These are phyloP conservation scores for Criorhina ranunculi DNA, from an alignment of 2,888 invertebrate genomes.

Conservation along the genomic window DNA sequence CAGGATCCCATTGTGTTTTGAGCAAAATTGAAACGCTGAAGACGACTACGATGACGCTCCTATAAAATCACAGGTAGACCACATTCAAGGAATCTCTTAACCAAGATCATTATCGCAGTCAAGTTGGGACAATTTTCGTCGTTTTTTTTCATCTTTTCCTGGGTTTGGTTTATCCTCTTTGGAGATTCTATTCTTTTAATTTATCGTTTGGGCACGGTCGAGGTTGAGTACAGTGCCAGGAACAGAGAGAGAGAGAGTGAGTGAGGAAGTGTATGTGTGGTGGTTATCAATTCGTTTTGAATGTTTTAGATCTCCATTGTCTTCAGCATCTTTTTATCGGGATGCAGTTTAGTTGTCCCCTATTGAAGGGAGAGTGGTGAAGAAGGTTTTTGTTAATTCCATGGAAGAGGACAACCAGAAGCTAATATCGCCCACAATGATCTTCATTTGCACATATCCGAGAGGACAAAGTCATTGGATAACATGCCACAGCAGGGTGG, in stretches of 20 bases:
- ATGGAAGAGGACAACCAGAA: slow-evolving; percentile 67
- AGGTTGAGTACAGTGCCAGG: slow-evolving; percentile 29
- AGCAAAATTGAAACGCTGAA: slow-evolving; percentile 57
- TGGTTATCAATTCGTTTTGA: slow-evolving; percentile 75
- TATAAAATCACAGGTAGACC: slow-evolving; percentile 75
- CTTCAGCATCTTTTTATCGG: slow-evolving; percentile 69
- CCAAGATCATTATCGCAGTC: slow-evolving; percentile 77
- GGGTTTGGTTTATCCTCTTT: slow-evolving; percentile 42
- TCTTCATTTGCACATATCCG: slow-evolving; percentile 70
- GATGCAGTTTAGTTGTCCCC: slow-evolving; percentile 23
- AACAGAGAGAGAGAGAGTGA: too few species aligned
- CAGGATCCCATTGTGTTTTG: slow-evolving; percentile 62
- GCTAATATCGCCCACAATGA: slow-evolving; percentile 72
- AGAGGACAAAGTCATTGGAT: slow-evolving; percentile 31
- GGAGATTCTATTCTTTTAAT: slow-evolving; percentile 71
- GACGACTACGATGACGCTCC: slow-evolving; percentile 55
- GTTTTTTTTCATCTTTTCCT: slow-evolving; percentile 32
- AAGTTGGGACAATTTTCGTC: slow-evolving; percentile 72
- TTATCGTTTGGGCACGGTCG: slow-evolving; percentile 74
- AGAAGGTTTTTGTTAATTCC: slow-evolving; percentile 30
- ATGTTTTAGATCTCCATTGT: slow-evolving; percentile 75
- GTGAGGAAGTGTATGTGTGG: neutral
- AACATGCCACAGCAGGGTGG: slow-evolving; percentile 50
- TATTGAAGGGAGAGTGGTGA: slow-evolving; percentile 34
- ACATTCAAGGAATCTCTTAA: slow-evolving; percentile 72